Percentiles rank a stretch among this genome's conserved stretches.
These are phyloP conservation scores for Xiphophorus hellerii DNA, from an alignment of 2,113 vertebrate species.

Conservation along the genomic window DNA sequence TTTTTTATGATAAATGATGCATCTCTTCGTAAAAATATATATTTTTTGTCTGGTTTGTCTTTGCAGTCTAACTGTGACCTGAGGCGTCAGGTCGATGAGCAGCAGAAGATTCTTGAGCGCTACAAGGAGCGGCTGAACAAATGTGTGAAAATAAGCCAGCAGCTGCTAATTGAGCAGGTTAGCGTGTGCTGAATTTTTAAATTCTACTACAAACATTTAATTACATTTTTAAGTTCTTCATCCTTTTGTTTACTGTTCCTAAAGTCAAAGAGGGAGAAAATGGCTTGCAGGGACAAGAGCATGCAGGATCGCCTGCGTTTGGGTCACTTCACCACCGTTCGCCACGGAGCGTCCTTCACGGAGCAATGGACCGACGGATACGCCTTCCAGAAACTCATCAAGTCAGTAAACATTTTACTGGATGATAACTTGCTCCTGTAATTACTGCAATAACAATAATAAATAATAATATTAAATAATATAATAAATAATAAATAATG, in stretches of 20 bases:
- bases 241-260: background rate
- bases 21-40: background rate
- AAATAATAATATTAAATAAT: too few relatives aligned
- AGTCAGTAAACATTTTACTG: constrained; percentile 78
- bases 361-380: constrained; percentile 97
- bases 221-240: background rate
- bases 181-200: constrained; percentile 20
- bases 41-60: constrained; percentile 8
- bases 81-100: constrained; percentile 92
- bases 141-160: constrained; percentile 97
- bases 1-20: too few relatives aligned
- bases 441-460: too few relatives aligned
- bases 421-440: too few relatives aligned
- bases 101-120: constrained; percentile 94
- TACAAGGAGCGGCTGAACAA: constrained; percentile 95
- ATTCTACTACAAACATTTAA: background rate
- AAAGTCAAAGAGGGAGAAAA: constrained; percentile 95
- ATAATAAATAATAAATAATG: too few relatives aligned
- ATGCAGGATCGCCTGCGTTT: constrained; percentile 95
- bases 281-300: constrained; percentile 94
- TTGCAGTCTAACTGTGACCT: constrained; percentile 93
- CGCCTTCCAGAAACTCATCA: constrained; percentile 97
- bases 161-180: constrained; percentile 96
- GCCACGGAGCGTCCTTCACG: constrained; percentile 93
- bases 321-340: constrained; percentile 94